Evolutionary conservation across 30 jellyfish, hydroid and myxozoan species (phyloP), one percentile per base, ranked within the genome.

Genomic region (Rhopilema esculentum): DNA sequence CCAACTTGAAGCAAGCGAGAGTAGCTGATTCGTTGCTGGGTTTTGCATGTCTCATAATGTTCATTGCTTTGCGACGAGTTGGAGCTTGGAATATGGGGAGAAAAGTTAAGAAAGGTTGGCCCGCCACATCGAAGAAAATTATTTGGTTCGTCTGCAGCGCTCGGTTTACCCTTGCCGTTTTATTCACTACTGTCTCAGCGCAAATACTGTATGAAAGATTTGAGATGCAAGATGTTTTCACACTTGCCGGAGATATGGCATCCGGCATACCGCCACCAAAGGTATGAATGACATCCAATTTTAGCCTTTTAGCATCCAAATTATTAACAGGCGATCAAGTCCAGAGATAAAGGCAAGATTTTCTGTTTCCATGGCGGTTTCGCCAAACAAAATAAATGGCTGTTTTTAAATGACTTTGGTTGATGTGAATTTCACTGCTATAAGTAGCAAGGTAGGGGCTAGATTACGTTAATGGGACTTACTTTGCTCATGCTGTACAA

Each of bases 81-180:
- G 88, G 90, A 0, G 53, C 49, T 1, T 88, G 96, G 96, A 88
- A 88, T 66, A n/a, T 33, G 50, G 61, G 28, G 27, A 32, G 95
- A 48, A 66, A 24, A 50, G 69, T 72, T 18, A 48, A 69, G 22
- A 33, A 61, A 15, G 27, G 69, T n/a, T 27, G 90, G 27, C 27
- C 80, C 23, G 30, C 89, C 4, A 49, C 80, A 0, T 73, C 71
- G 28, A 71, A 69, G 84, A 74, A 81, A 73, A 62, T 82, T 0
- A 9, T 89, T 19, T 89, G 97, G 97, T 69, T 89, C 28, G 66
- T 89, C 0, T 89, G 92, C 80, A 82, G 89, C 15, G 92, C 97
- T 26, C 72, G 92, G 72, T 80, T 80, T 31, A 82, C 93, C 27
- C 33, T 89, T 16, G 89, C 85, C 50, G 92, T 82, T 8, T 40